Evolutionary conservation across 2,888 invertebrate species (phyloP), one percentile per base, ranked within the genome.

Genomic region (Axea sp.): DNA sequence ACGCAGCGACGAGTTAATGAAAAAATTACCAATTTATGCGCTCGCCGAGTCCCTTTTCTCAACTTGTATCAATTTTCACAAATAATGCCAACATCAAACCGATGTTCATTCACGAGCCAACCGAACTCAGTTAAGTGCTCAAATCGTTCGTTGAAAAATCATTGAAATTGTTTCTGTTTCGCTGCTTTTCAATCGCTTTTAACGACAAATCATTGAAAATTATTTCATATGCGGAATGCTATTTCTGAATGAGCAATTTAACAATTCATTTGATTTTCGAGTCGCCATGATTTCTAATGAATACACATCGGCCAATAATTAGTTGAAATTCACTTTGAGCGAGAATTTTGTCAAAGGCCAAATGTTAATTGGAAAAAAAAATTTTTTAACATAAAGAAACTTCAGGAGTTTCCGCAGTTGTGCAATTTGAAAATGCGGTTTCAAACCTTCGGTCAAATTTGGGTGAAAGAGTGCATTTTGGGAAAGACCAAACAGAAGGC

Each of bases 261-360:
- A 35, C 53, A 12, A 17, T 39, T 12, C 39, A 39, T 53, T 53
- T 17, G n/a, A 11, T 30, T 26, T 24, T 33, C 33, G 35, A 33
- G 33, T 12, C 5, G 33, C 11, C 15, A 22, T 11, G 22, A 11
- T 12, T 33, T 31, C 19, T 33, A 33, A 22, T 9, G 12, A 22
- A 49, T 22, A 31, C 22, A 49, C 22, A 12, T n/a, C 22, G n/a
- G 11, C 12, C 12, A 19, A 53, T 53, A 53, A 53, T n/a, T n/a
- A n/a, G n/a, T n/a, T n/a, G n/a, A n/a, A n/a, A n/a, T n/a, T n/a
- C n/a, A n/a, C n/a, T n/a, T n/a, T n/a, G n/a, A n/a, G n/a, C n/a
- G n/a, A n/a, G n/a, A n/a, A n/a, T n/a, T n/a, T n/a, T n/a, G n/a
- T n/a, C n/a, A n/a, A n/a, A n/a, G n/a, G n/a, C n/a, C n/a, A n/a